Evolutionary conservation across 2,888 invertebrate genomes (phyloP).

Genomic region (Lomographa bimaculata): DNA sequence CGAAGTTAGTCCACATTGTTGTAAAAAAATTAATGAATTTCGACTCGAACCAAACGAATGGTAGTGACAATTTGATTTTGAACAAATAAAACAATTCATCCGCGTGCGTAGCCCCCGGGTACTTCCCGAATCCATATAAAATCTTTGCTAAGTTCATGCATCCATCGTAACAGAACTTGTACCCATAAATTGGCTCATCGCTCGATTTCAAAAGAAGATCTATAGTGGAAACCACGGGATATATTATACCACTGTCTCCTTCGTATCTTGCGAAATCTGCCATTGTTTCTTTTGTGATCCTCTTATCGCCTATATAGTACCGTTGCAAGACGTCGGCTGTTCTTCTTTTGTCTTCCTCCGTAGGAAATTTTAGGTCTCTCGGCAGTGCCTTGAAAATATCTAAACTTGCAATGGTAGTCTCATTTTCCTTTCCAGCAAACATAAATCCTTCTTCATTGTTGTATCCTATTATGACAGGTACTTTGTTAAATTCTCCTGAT

Average conservation of each 20-base stretch:
- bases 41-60: conserved; percentile 47
- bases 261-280: conserved; percentile 60
- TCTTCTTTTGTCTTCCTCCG: conserved; percentile 42
- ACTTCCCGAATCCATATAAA: conserved; percentile 45
- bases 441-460: conserved; percentile 69
- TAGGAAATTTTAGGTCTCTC: conserved; percentile 57
- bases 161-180: conserved; percentile 64
- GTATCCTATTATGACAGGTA: conserved; percentile 67
- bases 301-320: conserved; percentile 69
- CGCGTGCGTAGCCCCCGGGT: conserved; percentile 71
- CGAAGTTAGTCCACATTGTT: conserved; percentile 72
- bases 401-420: conserved; percentile 56
- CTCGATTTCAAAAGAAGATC: conserved; percentile 51
- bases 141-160: conserved; percentile 65
- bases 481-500: conserved; percentile 53
- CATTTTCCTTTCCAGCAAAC: conserved; percentile 72
- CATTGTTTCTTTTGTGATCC: conserved; percentile 54
- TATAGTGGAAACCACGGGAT: conserved; percentile 55
- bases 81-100: conserved; percentile 77
- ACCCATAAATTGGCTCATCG: conserved; percentile 52
- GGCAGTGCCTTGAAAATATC: conserved; percentile 59
- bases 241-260: conserved; percentile 65
- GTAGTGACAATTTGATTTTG: conserved; percentile 46
- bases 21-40: conserved; percentile 56
- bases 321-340: conserved; percentile 52